Evolutionary conservation across 2,888 invertebrate species (phyloP).

Genomic region (Pristionchus maxplancki): DNA sequence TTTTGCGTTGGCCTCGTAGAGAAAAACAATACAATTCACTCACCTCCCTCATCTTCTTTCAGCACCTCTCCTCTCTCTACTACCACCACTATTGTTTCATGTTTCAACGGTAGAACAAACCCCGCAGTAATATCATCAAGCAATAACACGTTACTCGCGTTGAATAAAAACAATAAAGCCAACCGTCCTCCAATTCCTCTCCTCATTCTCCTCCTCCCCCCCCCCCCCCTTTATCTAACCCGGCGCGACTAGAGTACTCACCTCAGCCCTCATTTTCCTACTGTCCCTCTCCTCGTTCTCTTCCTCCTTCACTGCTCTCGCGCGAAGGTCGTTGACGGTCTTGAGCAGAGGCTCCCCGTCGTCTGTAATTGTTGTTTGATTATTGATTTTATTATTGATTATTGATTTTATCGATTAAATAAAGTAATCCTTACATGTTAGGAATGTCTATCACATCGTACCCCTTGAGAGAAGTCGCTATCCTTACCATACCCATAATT

Average conservation of each 20-base stretch:
- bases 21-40: too few species aligned
- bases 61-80: too few species aligned
- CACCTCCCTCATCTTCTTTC: too few species aligned
- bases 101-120: too few species aligned
- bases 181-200: background rate
- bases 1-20: too few species aligned
- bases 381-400: background rate
- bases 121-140: too few species aligned
- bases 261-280: constrained; percentile 56
- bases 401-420: background rate
- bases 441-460: too few species aligned
- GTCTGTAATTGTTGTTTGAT: constrained; percentile 9
- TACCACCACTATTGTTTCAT: too few species aligned
- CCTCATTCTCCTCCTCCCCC: too few species aligned
- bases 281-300: constrained; percentile 61
- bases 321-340: constrained; percentile 54
- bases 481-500: too few species aligned
- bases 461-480: too few species aligned
- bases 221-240: background rate
- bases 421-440: background rate
- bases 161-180: background rate
- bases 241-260: background rate
- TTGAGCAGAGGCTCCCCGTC: constrained; percentile 33
- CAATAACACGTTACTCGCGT: too few species aligned
- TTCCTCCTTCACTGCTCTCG: constrained; percentile 57